Conservation (phyloP, 2,113 vertebrate genomes). For the Pituophis catenifer region DNA sequence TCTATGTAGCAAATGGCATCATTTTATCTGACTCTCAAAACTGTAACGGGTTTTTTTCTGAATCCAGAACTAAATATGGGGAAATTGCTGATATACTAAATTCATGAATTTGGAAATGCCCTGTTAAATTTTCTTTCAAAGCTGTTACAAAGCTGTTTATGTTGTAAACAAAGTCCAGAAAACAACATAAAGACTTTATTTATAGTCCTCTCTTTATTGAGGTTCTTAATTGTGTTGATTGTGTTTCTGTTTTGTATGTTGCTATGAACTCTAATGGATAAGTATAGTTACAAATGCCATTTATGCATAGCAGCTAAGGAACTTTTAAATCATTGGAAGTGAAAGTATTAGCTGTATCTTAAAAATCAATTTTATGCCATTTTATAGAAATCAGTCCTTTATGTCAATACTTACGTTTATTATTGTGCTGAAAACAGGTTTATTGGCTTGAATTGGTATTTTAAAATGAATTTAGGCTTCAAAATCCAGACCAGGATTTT, state of each 20-base stretch:
- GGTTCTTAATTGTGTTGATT: neutral
- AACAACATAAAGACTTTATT: neutral
- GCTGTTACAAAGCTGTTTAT: neutral
- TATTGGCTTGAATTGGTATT: neutral
- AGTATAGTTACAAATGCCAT: neutral
- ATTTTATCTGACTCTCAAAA: neutral
- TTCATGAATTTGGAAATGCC: neutral
- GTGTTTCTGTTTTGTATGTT: constrained; percentile 21
- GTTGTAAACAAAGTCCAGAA: constrained; percentile 25
- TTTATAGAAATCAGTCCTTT: constrained; percentile 30
- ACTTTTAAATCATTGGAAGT: constrained; percentile 14
- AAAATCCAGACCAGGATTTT: neutral
- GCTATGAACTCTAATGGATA: constrained; percentile 24
- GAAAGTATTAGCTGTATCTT: constrained; percentile 5
- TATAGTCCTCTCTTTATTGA: neutral
- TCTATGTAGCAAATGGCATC: neutral
- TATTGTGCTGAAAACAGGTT: constrained; percentile 17
- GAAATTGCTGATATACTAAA: neutral
- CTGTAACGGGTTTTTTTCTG: neutral
- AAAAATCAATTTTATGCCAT: neutral
- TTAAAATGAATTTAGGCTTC: neutral
- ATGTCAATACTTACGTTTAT: neutral
- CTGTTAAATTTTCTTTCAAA: constrained; percentile 32
- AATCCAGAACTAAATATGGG: neutral
- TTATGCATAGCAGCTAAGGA: neutral